Percentiles rank a stretch among this genome's conserved stretches.
phyloP scores from a whole-genome alignment of 2,113 vertebrate genomes.

The Proteles cristata region DNA sequence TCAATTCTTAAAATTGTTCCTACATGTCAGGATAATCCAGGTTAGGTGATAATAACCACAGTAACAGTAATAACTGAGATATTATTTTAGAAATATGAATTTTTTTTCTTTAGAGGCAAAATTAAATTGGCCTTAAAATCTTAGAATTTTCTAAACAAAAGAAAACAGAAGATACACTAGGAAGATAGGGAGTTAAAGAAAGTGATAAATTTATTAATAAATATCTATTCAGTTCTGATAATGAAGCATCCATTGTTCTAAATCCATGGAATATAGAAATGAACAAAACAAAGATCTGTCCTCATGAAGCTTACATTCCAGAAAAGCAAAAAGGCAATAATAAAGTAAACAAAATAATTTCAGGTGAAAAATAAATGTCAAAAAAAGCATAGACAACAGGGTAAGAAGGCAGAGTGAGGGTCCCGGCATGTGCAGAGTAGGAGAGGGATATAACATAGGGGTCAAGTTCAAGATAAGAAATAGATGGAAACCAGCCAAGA shows the following conservation, averaged over 20 bases:
- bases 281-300: not conserved
- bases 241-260: not conserved
- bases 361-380: not conserved
- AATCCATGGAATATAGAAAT: not conserved
- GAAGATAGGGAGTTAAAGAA: not conserved
- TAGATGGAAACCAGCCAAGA: not conserved
- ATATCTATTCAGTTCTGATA: not conserved
- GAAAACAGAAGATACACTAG: not conserved
- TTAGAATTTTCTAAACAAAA: not conserved
- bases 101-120: not conserved
- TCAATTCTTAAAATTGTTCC: not conserved
- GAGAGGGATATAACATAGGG: not conserved
- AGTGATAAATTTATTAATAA: not conserved
- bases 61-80: not conserved
- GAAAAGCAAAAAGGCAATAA: not conserved
- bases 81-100: not conserved
- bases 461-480: not conserved
- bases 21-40: not conserved
- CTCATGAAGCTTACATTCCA: not conserved
- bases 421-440: not conserved
- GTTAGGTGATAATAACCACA: not conserved
- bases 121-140: not conserved
- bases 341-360: constrained; percentile 8
- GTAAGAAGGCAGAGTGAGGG: not conserved
- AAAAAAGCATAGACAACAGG: not conserved